Conservation (phyloP, 2,797 vertebrate genomes). For the Cryptoprocta ferox region DNA sequence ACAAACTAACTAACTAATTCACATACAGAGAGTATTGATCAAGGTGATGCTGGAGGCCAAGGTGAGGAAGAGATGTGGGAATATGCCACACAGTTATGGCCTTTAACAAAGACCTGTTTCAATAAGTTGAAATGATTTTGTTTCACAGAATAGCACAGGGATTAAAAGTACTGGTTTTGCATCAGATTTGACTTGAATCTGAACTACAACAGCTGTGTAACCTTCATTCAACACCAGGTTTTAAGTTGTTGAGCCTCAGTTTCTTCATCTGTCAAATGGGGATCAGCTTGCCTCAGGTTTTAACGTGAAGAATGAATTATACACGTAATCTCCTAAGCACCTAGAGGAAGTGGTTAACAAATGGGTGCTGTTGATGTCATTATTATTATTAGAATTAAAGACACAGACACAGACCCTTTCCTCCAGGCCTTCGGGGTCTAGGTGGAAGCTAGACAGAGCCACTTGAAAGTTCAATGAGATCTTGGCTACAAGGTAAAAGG, state of each 20-base stretch:
- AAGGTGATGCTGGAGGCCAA: neutral
- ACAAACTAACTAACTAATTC: neutral
- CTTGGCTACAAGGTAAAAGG: neutral
- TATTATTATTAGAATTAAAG: constrained; percentile 18
- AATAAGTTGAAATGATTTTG: neutral
- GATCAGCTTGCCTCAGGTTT: neutral
- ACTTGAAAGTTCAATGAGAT: neutral
- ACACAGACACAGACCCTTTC: neutral
- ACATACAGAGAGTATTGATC: neutral
- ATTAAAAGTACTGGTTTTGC: neutral
- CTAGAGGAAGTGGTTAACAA: neutral
- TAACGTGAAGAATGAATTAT: neutral
- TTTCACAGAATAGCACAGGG: neutral
- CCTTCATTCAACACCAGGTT: neutral
- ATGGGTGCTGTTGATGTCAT: neutral
- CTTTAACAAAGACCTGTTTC: constrained; percentile 6
- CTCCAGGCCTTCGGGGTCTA: neutral
- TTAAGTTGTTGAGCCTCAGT: neutral
- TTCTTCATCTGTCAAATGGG: constrained; percentile 8
- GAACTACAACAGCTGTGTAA: neutral
- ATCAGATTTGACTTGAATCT: neutral
- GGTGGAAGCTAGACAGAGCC: neutral
- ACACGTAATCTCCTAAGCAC: neutral
- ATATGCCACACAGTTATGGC: neutral
- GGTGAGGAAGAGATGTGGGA: neutral